Conservation (phyloP, 2,888 invertebrate genomes). For the Zonitis immaculata region DNA sequence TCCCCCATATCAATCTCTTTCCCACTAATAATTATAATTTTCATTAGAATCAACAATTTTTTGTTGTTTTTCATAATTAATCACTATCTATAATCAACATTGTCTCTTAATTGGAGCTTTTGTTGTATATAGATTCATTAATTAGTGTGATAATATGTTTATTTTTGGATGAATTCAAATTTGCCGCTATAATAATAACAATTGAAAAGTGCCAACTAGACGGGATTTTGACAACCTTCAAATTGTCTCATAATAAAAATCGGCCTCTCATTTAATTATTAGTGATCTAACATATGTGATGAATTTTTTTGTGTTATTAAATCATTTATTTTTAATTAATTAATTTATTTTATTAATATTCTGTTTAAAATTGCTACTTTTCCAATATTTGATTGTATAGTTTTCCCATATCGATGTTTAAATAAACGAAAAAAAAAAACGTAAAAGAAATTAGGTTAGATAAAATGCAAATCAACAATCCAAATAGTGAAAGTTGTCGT, state of each 20-base stretch:
- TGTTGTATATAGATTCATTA: no score
- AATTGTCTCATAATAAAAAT: neutral
- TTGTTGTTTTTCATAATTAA: no score
- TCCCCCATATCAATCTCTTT: no score
- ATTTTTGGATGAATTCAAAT: neutral
- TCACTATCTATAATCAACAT: no score
- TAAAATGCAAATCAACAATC: conserved; percentile 1
- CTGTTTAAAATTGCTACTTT: neutral
- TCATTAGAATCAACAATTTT: no score
- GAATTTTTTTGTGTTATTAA: neutral
- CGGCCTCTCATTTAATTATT: neutral
- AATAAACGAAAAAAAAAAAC: neutral
- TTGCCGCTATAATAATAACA: neutral
- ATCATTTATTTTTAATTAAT: neutral
- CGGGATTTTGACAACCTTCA: neutral
- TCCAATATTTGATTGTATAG: neutral
- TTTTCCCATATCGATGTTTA: neutral
- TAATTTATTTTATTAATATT: neutral
- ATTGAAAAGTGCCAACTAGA: neutral
- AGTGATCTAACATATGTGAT: neutral
- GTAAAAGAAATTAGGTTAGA: neutral
- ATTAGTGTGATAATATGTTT: no score
- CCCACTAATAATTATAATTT: no score
- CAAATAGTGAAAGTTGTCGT: conserved; percentile 3
- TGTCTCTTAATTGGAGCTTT: no score